Conservation (phyloP, 2,888 invertebrate genomes). For the Notocelia uddmanniana region DNA sequence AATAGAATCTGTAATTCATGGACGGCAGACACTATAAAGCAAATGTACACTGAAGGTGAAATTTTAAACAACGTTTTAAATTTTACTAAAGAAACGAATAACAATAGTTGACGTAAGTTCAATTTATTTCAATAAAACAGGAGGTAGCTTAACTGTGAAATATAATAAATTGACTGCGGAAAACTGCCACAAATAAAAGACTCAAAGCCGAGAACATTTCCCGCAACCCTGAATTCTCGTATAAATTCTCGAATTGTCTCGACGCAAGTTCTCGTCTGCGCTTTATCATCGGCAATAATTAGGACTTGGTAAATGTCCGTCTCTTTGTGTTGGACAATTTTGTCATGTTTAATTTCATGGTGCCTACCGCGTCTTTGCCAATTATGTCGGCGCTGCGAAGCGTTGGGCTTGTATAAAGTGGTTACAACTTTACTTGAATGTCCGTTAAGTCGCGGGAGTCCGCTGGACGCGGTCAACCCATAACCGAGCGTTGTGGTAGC, state of each 20-base stretch:
- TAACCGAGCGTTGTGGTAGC: no score
- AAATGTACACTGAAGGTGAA: no score
- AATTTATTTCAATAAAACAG: neutral
- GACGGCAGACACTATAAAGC: no score
- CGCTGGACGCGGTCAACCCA: no score
- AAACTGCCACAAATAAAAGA: constrained; percentile 1
- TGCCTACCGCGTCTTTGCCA: constrained; percentile 64
- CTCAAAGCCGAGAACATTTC: constrained; percentile 10
- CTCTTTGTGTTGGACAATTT: constrained; percentile 73
- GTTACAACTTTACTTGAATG: constrained; percentile 6
- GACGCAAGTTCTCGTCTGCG: constrained; percentile 57
- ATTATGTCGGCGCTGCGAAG: constrained; percentile 59
- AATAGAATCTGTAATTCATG: no score
- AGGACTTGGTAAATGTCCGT: constrained; percentile 66
- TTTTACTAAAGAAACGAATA: no score
- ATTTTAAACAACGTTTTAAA: no score
- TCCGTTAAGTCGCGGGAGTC: no score
- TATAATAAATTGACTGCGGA: neutral
- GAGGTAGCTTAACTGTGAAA: neutral
- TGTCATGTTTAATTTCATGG: constrained; percentile 76
- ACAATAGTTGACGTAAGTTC: no score
- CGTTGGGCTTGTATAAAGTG: constrained; percentile 41
- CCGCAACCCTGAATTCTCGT: constrained; percentile 28
- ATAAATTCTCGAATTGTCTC: constrained; percentile 42
- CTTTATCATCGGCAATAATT: constrained; percentile 74